Base-by-base conservation (phyloP, 2,113 vertebrate species). In the Hypocryptadius cinnamomeus region DNA sequence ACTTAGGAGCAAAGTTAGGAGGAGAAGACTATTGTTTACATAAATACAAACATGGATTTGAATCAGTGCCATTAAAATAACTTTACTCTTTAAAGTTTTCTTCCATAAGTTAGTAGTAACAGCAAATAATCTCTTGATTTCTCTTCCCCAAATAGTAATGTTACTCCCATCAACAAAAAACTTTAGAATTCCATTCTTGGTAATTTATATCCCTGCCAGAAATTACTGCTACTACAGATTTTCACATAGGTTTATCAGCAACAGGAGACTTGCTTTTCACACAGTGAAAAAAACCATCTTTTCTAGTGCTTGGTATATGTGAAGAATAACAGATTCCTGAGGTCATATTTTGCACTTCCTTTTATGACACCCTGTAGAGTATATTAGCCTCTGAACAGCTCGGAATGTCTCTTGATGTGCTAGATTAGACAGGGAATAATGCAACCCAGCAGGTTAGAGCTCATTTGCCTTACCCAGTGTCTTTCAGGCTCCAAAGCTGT, bases 1-100 rank as follows among this genome's bases (percentile, higher is more conserved):
- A 97, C 74, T 94, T 91, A 93, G 94, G 96, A 95, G 96, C 90
- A 96, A 95, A 96, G 93, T 94, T 90, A 94, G 95, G 92, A 97
- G 93, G 70, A 94, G 93, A 89, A 94, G 87, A 96, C 94, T 95
- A 76, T 93, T 97, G 92, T 97, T 97, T 97, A 98, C 96, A 98
- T 97, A 97, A 97, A 98, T 97, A 97, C 93, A 97, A 97, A 97
- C 88, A 95, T 91, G 95, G 85, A 94, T 95, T 97, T 96, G 91
- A 91, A 96, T 96, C 93, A 94, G 94, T 97, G 97, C 91, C 96
- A 96, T 96, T 97, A 96, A 96, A 97, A 96, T 96, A 95, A 64
- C 88, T 96, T 95, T 96, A 93, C 88, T 96, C 74, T 86, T 93
- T 92, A 90, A 87, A 93, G 80, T 77, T 78, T 89, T 89, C 93